Percentiles rank a stretch among this genome's conserved stretches.
phyloP scores from a whole-genome alignment of 2,113 vertebrate species.

The Bujurquina vittata region DNA sequence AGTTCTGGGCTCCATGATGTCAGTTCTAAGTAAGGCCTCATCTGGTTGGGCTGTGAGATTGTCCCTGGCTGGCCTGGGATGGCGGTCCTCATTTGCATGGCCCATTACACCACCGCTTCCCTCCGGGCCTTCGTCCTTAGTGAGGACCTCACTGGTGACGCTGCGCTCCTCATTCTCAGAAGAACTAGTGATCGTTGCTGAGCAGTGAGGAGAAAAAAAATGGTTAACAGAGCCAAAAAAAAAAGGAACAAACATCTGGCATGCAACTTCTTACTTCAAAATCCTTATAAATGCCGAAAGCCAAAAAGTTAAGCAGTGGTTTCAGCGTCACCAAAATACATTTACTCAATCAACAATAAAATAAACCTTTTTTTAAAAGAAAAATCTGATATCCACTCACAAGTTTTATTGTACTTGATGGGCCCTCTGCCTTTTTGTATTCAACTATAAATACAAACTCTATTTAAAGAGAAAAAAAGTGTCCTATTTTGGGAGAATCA shows the following conservation, averaged over 20 bases:
- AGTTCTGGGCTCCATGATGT: slow-evolving; percentile 68
- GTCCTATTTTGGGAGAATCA: slow-evolving; percentile 80
- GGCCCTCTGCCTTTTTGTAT: slow-evolving; percentile 57
- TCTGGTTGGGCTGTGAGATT: slow-evolving; percentile 61
- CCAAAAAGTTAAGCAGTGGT: background rate
- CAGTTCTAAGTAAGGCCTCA: slow-evolving; percentile 56
- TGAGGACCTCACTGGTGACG: slow-evolving; percentile 90
- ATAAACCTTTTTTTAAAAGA: background rate
- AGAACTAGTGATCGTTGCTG: slow-evolving; percentile 96
- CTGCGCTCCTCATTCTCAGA: slow-evolving; percentile 98
- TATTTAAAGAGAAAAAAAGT: slow-evolving; percentile 76
- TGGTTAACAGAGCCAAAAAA: background rate
- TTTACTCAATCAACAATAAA: slow-evolving; percentile 11
- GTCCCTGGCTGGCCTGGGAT: slow-evolving; percentile 84
- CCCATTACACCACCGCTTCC: slow-evolving; percentile 61
- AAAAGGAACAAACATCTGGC: slow-evolving; percentile 6
- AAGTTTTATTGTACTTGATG: slow-evolving; percentile 40
- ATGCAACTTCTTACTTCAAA: background rate
- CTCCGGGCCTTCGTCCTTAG: slow-evolving; percentile 86
- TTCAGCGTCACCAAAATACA: background rate
- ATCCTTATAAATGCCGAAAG: background rate
- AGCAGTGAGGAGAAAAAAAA: slow-evolving; percentile 35
- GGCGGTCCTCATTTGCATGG: slow-evolving; percentile 79
- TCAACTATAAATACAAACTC: slow-evolving; percentile 75
- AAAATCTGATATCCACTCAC: background rate